Evolutionary conservation across 2,113 vertebrate species (phyloP).

Genomic region (Brevimyrus niger): DNA sequence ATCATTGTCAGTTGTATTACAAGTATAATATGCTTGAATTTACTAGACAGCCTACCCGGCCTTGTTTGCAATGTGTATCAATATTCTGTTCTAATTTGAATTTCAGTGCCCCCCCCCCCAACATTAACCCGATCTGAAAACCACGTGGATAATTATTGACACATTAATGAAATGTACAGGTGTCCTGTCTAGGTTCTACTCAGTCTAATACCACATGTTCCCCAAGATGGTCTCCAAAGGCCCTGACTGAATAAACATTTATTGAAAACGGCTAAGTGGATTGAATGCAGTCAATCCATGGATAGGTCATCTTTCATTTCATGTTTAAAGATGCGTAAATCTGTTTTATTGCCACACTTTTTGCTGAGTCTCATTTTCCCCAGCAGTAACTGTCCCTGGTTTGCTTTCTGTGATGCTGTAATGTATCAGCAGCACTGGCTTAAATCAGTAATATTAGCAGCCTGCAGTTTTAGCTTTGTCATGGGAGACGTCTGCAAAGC

Average conservation of each 20-base stretch:
- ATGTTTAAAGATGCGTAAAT: background rate
- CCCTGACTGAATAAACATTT: background rate
- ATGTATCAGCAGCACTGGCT: background rate
- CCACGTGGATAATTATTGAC: background rate
- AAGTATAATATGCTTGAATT: background rate
- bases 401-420: background rate
- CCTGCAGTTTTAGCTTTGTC: background rate
- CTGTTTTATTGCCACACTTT: background rate
- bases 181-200: background rate
- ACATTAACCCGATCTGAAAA: background rate
- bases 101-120: background rate
- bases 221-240: background rate
- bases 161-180: background rate
- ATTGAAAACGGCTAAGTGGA: background rate
- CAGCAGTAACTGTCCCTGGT: background rate
- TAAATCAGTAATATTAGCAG: conserved; percentile 1
- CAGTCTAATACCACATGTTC: background rate
- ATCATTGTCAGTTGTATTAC: background rate
- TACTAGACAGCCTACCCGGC: background rate
- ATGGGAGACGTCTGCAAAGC: background rate
- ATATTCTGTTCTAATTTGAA: background rate
- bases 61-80: background rate
- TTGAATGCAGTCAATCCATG: background rate
- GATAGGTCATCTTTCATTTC: background rate
- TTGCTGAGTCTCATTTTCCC: background rate